Percentiles rank a stretch among this genome's conserved stretches.
These are phyloP conservation scores for Pachycephala philippinensis DNA, from an alignment of 2,113 vertebrate genomes.

Conservation along the genomic window DNA sequence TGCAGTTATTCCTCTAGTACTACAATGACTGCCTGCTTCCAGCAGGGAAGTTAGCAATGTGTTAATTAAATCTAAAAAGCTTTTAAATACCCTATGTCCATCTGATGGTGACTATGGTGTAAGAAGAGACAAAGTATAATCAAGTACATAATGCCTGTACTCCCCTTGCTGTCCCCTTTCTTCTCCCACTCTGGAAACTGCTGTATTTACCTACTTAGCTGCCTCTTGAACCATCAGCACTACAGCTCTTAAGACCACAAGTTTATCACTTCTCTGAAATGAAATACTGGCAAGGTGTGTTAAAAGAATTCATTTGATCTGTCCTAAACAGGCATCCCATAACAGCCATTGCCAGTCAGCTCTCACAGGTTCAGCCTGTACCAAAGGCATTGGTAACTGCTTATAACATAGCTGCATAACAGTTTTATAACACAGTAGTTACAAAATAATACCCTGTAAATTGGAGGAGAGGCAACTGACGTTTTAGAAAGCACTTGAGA, in stretches of 20 bases:
- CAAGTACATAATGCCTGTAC: background rate
- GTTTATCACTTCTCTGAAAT: background rate
- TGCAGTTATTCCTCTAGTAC: background rate
- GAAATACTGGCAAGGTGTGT: background rate
- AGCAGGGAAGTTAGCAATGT: background rate
- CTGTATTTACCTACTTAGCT: background rate
- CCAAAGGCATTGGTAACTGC: background rate
- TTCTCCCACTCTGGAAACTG: background rate
- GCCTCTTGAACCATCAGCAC: background rate
- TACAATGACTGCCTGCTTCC: background rate
- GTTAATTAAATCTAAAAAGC: background rate
- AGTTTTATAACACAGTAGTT: background rate
- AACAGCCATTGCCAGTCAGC: background rate
- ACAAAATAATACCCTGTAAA: background rate
- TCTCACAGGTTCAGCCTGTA: background rate
- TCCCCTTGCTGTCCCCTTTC: background rate
- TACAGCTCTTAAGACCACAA: background rate
- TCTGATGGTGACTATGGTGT: background rate
- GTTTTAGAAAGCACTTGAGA: constrained; percentile 13
- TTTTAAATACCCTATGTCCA: background rate
- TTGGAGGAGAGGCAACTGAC: background rate
- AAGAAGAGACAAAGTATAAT: background rate
- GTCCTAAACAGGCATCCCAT: background rate
- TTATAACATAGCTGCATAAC: background rate
- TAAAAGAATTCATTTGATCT: background rate